A percentile compares a stretch with the other conserved stretches of the same genome.
Conservation (phyloP, 2,888 invertebrate species). For the Cephalotes varians region DNA sequence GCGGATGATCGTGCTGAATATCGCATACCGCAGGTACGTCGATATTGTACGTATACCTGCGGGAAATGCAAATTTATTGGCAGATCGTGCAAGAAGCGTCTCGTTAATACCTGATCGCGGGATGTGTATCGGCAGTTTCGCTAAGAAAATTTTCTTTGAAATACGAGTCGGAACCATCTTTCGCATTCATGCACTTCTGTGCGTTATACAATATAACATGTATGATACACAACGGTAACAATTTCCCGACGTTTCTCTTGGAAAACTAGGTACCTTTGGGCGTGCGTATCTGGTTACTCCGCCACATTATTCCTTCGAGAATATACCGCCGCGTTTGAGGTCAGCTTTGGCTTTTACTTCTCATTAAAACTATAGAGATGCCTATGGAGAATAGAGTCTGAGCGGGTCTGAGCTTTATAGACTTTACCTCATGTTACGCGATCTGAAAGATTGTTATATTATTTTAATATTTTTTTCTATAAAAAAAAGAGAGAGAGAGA, state of each 20-base stretch:
- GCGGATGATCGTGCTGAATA: constrained; percentile 51
- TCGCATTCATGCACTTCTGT: neutral
- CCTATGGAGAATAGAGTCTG: constrained; percentile 14
- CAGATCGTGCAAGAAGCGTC: constrained; percentile 22
- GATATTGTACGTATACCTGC: constrained; percentile 37
- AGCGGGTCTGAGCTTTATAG: constrained; percentile 4
- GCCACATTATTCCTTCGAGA: constrained; percentile 22
- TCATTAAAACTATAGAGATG: constrained; percentile 40
- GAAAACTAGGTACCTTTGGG: constrained; percentile 29
- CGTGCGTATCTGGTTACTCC: constrained; percentile 18
- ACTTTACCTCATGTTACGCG: neutral
- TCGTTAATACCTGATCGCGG: constrained; percentile 49
- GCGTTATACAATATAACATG: neutral
- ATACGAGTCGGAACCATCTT: neutral
- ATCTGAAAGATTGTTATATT: neutral
- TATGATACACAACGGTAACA: constrained; percentile 23
- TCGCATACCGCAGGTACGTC: constrained; percentile 27
- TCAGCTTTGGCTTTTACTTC: constrained; percentile 41
- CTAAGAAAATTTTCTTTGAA: constrained; percentile 23
- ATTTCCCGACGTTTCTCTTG: constrained; percentile 35
- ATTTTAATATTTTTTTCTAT: neutral
- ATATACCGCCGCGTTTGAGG: constrained; percentile 13
- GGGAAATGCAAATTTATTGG: constrained; percentile 60
- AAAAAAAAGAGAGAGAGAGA: too few species aligned
- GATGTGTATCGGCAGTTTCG: neutral